Conservation (phyloP, 2,888 invertebrate species). For the Pyrgus malvae region DNA sequence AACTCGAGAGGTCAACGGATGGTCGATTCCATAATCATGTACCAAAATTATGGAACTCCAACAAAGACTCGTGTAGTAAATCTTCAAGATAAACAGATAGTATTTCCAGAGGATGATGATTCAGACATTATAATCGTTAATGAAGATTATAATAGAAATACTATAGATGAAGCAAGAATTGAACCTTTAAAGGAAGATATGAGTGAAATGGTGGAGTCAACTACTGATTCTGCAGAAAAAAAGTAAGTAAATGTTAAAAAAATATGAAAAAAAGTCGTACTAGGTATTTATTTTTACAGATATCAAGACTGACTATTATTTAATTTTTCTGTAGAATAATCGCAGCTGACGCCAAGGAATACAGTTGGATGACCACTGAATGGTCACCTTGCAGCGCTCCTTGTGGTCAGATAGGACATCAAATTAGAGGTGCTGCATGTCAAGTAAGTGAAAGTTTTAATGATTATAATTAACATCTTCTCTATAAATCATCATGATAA, state of each 20-base stretch:
- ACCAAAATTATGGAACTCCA: constrained; percentile 64
- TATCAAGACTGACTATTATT: too few species aligned
- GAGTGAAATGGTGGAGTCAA: constrained; percentile 33
- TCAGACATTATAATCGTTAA: constrained; percentile 74
- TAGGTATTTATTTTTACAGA: too few species aligned
- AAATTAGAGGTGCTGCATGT: constrained; percentile 87
- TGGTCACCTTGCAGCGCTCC: constrained; percentile 94
- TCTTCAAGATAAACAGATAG: constrained; percentile 64
- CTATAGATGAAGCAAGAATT: constrained; percentile 48
- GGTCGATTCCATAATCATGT: constrained; percentile 69
- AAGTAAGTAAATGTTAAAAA: constrained; percentile 41
- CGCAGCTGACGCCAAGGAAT: constrained; percentile 68
- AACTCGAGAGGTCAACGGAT: constrained; percentile 88
- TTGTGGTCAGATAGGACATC: constrained; percentile 89
- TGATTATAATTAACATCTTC: neutral
- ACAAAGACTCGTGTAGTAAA: constrained; percentile 58
- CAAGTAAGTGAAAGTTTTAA: constrained; percentile 74
- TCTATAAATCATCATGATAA: too few species aligned
- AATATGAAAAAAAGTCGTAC: too few species aligned
- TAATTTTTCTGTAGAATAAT: constrained; percentile 46
- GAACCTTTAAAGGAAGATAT: constrained; percentile 39
- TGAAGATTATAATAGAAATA: constrained; percentile 62
- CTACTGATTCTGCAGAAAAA: constrained; percentile 31
- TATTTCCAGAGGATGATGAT: constrained; percentile 69
- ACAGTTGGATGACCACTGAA: constrained; percentile 90